phyloP scores from a whole-genome alignment of 1,140 invertebrate species.

The Hyles euphorbiae region DNA sequence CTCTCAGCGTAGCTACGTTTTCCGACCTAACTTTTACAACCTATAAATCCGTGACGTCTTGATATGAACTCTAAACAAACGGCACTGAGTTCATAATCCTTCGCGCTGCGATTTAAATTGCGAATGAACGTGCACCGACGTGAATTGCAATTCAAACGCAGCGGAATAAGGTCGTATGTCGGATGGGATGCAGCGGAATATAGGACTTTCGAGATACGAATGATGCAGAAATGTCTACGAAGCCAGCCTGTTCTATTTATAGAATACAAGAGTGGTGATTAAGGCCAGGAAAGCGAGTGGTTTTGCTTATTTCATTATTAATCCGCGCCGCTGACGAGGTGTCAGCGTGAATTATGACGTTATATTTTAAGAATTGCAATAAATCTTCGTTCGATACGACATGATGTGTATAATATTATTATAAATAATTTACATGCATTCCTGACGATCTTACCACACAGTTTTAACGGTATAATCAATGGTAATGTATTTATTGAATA shows the following conservation, averaged over 20 bases:
- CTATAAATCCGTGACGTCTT: background rate
- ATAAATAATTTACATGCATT: background rate
- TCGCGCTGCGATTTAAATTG: slow-evolving; percentile 11
- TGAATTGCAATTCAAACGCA: background rate
- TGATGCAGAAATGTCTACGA: slow-evolving; percentile 52
- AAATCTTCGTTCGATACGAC: too few relatives aligned
- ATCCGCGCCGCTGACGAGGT: slow-evolving; percentile 7
- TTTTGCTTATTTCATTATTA: too few relatives aligned
- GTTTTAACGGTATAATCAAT: too few relatives aligned
- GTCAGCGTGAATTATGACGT: slow-evolving; percentile 1
- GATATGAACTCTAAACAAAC: too few relatives aligned
- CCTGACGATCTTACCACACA: too few relatives aligned
- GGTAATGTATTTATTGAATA: too few relatives aligned
- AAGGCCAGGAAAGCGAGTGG: slow-evolving; percentile 32
- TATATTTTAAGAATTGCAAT: too few relatives aligned
- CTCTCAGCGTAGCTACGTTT: slow-evolving; percentile 58
- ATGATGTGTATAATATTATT: background rate
- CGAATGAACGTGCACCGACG: slow-evolving; percentile 3
- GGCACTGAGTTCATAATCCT: background rate
- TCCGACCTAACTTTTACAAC: slow-evolving; percentile 55
- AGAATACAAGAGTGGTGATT: slow-evolving; percentile 21
- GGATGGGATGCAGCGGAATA: slow-evolving; percentile 2
- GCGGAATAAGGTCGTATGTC: slow-evolving; percentile 5
- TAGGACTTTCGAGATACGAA: slow-evolving; percentile 20
- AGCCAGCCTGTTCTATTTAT: slow-evolving; percentile 61